Percentiles rank a stretch among this genome's conserved stretches.
Evolutionary conservation across 2,797 vertebrate genomes (phyloP).

Genomic region (Trichosurus vulpecula): DNA sequence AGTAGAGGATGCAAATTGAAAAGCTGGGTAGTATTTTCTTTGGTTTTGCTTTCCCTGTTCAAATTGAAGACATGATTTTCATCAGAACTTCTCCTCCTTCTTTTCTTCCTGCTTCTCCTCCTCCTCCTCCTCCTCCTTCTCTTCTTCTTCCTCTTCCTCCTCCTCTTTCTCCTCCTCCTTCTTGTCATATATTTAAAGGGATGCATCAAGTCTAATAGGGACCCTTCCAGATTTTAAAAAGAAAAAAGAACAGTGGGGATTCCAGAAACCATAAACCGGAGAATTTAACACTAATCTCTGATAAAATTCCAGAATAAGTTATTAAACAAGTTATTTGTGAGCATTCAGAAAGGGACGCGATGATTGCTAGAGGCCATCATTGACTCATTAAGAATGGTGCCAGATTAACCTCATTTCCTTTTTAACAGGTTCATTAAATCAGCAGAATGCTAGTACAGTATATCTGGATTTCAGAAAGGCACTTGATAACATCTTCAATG

Average conservation of each 20-base stretch:
- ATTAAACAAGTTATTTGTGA: not conserved
- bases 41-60: slow-evolving; percentile 38
- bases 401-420: not conserved
- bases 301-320: not conserved
- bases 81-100: not conserved
- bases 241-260: not conserved
- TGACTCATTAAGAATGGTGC: not conserved
- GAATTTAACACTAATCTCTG: not conserved
- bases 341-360: not conserved
- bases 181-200: not conserved
- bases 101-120: not conserved
- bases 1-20: slow-evolving; percentile 64
- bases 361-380: not conserved
- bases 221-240: not conserved
- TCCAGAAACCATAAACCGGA: not conserved
- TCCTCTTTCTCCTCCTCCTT: not conserved
- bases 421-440: not conserved
- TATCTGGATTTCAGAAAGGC: not conserved
- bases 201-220: not conserved
- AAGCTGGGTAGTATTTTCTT: slow-evolving; percentile 8
- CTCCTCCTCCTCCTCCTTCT: not conserved
- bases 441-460: not conserved
- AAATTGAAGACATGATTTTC: slow-evolving; percentile 55
- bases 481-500: not conserved
- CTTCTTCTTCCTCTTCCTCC: too few relatives aligned